These are phyloP conservation scores for Odontocolon sp. DNA, from an alignment of 2,888 invertebrate genomes.

Conservation along the genomic window DNA sequence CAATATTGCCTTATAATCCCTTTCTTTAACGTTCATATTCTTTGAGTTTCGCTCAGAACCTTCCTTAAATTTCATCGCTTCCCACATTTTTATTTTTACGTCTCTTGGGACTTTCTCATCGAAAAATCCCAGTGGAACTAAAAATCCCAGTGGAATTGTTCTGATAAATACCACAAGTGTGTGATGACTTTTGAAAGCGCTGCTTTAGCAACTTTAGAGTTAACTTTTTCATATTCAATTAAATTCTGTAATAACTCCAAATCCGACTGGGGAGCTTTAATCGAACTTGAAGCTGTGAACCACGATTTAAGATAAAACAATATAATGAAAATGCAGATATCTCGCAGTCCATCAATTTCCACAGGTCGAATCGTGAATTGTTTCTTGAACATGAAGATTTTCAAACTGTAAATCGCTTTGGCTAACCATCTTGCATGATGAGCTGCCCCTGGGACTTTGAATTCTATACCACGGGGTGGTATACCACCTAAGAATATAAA, in stretches of 20 bases:
- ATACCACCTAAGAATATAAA: constrained; percentile 64
- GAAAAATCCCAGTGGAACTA: constrained; percentile 17
- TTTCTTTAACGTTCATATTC: background rate
- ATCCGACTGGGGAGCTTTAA: background rate
- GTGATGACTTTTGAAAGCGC: background rate
- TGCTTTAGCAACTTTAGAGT: constrained; percentile 1
- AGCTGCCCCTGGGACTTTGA: constrained; percentile 61
- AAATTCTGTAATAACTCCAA: constrained; percentile 2
- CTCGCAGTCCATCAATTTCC: constrained; percentile 55
- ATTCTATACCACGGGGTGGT: constrained; percentile 39
- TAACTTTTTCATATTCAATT: background rate
- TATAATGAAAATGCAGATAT: constrained; percentile 63
- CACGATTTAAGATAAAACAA: constrained; percentile 61
- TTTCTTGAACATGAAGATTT: constrained; percentile 66
- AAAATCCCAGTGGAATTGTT: constrained; percentile 9
- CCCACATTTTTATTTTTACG: constrained; percentile 14
- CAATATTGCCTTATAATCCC: background rate
- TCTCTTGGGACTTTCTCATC: constrained; percentile 14
- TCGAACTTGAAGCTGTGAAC: constrained; percentile 34
- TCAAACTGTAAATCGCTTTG: too few relatives aligned
- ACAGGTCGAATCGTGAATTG: constrained; percentile 57
- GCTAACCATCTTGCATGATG: constrained; percentile 68
- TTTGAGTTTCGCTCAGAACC: background rate
- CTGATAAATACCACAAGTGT: constrained; percentile 12
- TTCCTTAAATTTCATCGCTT: constrained; percentile 4